A percentile compares a stretch with the other conserved stretches of the same genome.
phyloP scores from a whole-genome alignment of 2,797 vertebrate species.

The Phoxinus dragarum region DNA sequence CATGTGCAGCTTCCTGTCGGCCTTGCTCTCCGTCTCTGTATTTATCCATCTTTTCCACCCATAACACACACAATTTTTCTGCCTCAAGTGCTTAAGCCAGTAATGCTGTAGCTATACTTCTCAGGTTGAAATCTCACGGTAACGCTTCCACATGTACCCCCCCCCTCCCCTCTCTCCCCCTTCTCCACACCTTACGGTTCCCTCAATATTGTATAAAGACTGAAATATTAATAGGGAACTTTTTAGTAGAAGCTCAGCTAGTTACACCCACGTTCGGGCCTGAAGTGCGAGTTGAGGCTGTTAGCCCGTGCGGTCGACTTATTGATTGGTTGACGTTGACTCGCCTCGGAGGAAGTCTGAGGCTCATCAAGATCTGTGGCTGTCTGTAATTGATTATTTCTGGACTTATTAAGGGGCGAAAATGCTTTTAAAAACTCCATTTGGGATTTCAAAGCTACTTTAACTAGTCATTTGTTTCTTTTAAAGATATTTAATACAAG shows the following conservation, averaged over 20 bases:
- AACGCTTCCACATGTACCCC: neutral
- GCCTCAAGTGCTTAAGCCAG: neutral
- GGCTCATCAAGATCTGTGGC: neutral
- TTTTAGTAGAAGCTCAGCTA: neutral
- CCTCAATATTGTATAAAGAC: slow-evolving; percentile 33
- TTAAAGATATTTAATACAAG: neutral
- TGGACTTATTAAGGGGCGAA: neutral
- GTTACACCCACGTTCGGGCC: slow-evolving; percentile 6
- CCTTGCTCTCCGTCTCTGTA: neutral
- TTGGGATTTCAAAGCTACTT: neutral
- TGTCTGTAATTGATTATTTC: slow-evolving; percentile 9
- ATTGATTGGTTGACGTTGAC: slow-evolving; percentile 18
- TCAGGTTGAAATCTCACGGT: neutral
- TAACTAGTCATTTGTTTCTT: neutral
- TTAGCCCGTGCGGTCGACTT: neutral
- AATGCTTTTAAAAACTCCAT: neutral
- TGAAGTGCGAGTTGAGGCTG: neutral
- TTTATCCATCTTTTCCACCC: neutral
- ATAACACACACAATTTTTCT: slow-evolving; percentile 10
- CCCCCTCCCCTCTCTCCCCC: neutral
- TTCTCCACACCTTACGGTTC: neutral
- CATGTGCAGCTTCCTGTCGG: neutral
- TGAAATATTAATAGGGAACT: slow-evolving; percentile 42
- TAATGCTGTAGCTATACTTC: neutral
- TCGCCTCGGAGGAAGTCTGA: neutral